A percentile compares a stretch with the other conserved stretches of the same genome.
phyloP scores from a whole-genome alignment of 2,888 invertebrate species.

The Caradrina clavipalpis region DNA sequence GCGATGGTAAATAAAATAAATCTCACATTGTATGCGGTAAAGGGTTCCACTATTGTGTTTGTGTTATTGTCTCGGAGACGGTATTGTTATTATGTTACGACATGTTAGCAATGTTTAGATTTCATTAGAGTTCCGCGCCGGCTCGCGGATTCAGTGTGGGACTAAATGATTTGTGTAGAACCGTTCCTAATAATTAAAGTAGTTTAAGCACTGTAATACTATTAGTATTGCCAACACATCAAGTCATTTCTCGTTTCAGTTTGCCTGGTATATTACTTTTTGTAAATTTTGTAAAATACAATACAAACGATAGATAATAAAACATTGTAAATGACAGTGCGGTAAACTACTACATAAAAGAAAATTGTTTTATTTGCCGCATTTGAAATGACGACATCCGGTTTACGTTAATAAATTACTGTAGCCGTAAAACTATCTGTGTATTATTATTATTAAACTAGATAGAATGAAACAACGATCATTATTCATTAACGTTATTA shows the following conservation, averaged over 20 bases:
- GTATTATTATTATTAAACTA: conserved; percentile 8
- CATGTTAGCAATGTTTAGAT: conserved; percentile 26
- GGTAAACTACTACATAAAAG: conserved; percentile 44
- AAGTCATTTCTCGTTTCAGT: background rate
- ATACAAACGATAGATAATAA: conserved; percentile 7
- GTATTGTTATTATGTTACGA: conserved; percentile 25
- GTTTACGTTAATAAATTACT: conserved; percentile 30
- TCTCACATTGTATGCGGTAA: conserved; percentile 73
- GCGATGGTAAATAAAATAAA: conserved; percentile 73
- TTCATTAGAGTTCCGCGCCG: conserved; percentile 21
- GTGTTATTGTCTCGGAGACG: conserved; percentile 39
- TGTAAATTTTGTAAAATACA: background rate
- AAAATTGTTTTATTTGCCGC: conserved; percentile 50
- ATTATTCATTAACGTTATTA: conserved; percentile 20
- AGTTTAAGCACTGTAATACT: background rate
- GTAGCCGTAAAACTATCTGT: conserved; percentile 32
- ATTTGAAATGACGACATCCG: conserved; percentile 54
- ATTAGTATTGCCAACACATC: background rate
- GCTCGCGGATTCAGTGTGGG: conserved; percentile 16
- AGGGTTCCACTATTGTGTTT: conserved; percentile 71
- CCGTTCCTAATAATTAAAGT: background rate
- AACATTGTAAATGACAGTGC: conserved; percentile 19
- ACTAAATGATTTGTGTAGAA: conserved; percentile 11
- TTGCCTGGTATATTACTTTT: too few species aligned
- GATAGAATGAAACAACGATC: conserved; percentile 5